Percentiles rank a stretch among this genome's conserved stretches.
These are phyloP conservation scores for Agrilus planipennis DNA, from an alignment of 1,140 invertebrate genomes.

Conservation along the genomic window DNA sequence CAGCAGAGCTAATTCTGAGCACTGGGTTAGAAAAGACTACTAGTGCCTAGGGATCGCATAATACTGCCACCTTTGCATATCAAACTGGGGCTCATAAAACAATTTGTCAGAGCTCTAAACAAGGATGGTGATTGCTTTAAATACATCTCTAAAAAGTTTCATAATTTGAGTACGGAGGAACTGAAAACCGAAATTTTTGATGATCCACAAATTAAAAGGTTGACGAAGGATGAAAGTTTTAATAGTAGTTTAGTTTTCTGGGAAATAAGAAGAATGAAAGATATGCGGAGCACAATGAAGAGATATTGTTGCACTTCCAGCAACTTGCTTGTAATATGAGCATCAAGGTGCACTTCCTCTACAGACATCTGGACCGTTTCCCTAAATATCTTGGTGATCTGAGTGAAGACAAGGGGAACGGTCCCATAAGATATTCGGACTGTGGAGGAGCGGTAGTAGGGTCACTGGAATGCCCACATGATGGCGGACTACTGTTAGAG, in stretches of 20 bases:
- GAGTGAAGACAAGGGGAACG: slow-evolving; percentile 21
- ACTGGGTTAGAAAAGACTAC: slow-evolving; percentile 1
- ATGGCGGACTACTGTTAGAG: slow-evolving; percentile 23
- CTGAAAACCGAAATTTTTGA: slow-evolving; percentile 11
- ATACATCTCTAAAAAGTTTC: background rate
- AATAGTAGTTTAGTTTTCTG: slow-evolving; percentile 1
- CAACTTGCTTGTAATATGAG: slow-evolving; percentile 17
- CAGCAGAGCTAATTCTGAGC: too few species aligned
- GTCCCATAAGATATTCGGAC: slow-evolving; percentile 21
- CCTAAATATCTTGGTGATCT: slow-evolving; percentile 12
- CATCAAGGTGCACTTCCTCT: slow-evolving; percentile 11
- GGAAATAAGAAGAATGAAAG: slow-evolving; percentile 4
- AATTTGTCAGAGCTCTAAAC: slow-evolving; percentile 1
- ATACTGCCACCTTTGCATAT: slow-evolving; percentile 3
- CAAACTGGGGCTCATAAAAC: slow-evolving; percentile 7
- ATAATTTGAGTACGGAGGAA: slow-evolving; percentile 2
- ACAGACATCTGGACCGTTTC: slow-evolving; percentile 12
- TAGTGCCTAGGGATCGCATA: background rate
- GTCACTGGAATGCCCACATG: too few species aligned
- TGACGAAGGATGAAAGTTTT: slow-evolving; percentile 11
- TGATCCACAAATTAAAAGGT: slow-evolving; percentile 18
- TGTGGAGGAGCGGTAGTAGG: slow-evolving; percentile 19
- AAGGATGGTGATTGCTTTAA: slow-evolving; percentile 6
- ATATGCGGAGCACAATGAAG: slow-evolving; percentile 5
- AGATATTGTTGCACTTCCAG: slow-evolving; percentile 15